phyloP scores from a whole-genome alignment of 2,113 vertebrate genomes.

The Oceanodroma tethys region DNA sequence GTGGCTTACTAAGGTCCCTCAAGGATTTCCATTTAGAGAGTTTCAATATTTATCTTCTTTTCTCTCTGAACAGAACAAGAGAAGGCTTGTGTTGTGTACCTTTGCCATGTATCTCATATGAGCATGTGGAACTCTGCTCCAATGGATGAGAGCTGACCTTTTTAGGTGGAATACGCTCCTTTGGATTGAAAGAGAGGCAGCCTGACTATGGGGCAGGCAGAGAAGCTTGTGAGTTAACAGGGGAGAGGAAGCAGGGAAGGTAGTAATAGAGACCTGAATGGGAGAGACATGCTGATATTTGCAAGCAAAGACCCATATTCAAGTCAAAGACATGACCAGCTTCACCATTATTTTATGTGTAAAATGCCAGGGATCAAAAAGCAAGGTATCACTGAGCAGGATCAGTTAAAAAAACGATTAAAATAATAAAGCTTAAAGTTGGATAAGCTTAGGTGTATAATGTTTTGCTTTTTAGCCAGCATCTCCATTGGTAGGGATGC shows the following conservation, averaged over 20 bases:
- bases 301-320: not conserved
- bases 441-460: not conserved
- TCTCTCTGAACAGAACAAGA: not conserved
- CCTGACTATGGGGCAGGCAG: not conserved
- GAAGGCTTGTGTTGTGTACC: not conserved
- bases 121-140: not conserved
- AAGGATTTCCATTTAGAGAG: not conserved
- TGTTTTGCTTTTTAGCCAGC: not conserved
- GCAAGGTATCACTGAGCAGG: not conserved
- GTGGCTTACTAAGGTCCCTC: not conserved
- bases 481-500: not conserved
- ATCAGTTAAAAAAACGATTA: not conserved
- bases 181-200: not conserved
- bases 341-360: not conserved
- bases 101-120: rapidly evolving
- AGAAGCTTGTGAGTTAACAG: not conserved
- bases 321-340: not conserved
- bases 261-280: not conserved
- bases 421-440: not conserved
- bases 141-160: not conserved
- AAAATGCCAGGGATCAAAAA: not conserved
- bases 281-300: not conserved
- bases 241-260: not conserved
- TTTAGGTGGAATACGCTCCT: not conserved
- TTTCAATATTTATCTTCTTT: not conserved